phyloP scores from a whole-genome alignment of 2,888 invertebrate species.

The Synergus umbraculus region DNA sequence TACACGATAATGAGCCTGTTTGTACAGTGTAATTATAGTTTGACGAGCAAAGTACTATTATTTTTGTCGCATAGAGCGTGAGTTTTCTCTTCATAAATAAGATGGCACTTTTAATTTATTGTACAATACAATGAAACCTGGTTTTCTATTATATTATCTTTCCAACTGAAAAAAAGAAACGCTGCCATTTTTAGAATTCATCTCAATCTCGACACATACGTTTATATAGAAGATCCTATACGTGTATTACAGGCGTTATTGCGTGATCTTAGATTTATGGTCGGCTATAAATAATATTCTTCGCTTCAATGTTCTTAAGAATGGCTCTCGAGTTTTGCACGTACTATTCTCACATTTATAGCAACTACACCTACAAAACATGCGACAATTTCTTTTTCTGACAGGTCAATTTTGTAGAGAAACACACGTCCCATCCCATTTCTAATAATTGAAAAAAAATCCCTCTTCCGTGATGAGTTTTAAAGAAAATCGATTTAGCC shows the following conservation, averaged over 20 bases:
- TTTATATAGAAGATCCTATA: conserved; percentile 26
- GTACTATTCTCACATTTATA: background rate
- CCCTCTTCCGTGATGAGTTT: background rate
- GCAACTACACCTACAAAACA: conserved; percentile 2
- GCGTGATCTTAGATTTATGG: conserved; percentile 51
- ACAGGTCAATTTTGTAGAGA: conserved; percentile 6
- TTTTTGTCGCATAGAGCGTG: too few relatives aligned
- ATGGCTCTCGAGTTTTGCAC: background rate
- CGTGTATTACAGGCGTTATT: conserved; percentile 46
- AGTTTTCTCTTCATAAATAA: too few relatives aligned
- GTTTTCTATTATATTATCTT: too few relatives aligned
- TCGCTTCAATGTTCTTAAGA: background rate
- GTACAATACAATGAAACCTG: too few relatives aligned
- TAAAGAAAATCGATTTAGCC: background rate
- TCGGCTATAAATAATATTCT: conserved; percentile 52
- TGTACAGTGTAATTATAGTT: too few relatives aligned
- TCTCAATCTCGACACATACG: conserved; percentile 47
- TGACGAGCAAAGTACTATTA: too few relatives aligned
- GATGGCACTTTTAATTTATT: too few relatives aligned
- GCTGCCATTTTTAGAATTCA: conserved; percentile 45
- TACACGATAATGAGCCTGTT: too few relatives aligned
- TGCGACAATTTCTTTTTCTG: conserved; percentile 19
- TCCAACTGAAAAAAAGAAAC: too few relatives aligned
- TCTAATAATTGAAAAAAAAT: background rate
- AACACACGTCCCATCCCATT: background rate